Evolutionary conservation across 1,140 invertebrate species (phyloP).

Genomic region (Zaprionus nigranus): DNA sequence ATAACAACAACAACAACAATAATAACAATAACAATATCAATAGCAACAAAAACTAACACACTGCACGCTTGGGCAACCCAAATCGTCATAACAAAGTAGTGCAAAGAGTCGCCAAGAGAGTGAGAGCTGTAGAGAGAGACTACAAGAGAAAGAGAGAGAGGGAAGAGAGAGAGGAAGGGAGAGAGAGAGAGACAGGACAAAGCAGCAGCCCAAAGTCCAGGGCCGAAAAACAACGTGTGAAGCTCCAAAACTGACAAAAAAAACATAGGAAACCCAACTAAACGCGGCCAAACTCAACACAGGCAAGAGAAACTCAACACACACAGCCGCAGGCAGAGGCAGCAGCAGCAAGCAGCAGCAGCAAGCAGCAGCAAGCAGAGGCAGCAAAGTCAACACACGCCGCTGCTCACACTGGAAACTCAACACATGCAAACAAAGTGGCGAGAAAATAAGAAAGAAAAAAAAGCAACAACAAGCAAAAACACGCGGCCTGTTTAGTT

Average conservation of each 20-base stretch:
- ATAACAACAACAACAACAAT: slow-evolving; percentile 5
- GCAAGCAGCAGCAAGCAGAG: too few relatives aligned
- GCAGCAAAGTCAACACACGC: neutral
- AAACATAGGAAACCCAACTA: slow-evolving; percentile 46
- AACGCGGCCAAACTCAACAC: slow-evolving; percentile 56
- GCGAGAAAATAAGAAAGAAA: slow-evolving; percentile 3
- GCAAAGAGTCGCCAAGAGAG: neutral
- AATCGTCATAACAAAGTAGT: neutral
- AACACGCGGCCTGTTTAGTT: slow-evolving; percentile 9
- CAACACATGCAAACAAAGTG: slow-evolving; percentile 30
- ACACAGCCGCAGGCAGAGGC: slow-evolving; percentile 18
- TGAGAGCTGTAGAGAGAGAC: slow-evolving; percentile 29
- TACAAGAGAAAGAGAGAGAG: slow-evolving; percentile 23
- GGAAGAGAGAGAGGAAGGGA: slow-evolving; percentile 9
- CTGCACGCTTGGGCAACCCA: slow-evolving; percentile 30
- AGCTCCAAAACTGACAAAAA: slow-evolving; percentile 36
- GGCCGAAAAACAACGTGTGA: slow-evolving; percentile 51
- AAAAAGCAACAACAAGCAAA: slow-evolving; percentile 4
- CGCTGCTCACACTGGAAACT: slow-evolving; percentile 17
- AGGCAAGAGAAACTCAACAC: slow-evolving; percentile 40
- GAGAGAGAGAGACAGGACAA: slow-evolving; percentile 10
- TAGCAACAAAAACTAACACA: slow-evolving; percentile 32
- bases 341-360: too few relatives aligned
- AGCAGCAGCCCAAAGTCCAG: slow-evolving; percentile 9
- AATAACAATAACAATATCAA: slow-evolving; percentile 8